phyloP scores from a whole-genome alignment of 1,140 invertebrate species.

The Apis cerana region DNA sequence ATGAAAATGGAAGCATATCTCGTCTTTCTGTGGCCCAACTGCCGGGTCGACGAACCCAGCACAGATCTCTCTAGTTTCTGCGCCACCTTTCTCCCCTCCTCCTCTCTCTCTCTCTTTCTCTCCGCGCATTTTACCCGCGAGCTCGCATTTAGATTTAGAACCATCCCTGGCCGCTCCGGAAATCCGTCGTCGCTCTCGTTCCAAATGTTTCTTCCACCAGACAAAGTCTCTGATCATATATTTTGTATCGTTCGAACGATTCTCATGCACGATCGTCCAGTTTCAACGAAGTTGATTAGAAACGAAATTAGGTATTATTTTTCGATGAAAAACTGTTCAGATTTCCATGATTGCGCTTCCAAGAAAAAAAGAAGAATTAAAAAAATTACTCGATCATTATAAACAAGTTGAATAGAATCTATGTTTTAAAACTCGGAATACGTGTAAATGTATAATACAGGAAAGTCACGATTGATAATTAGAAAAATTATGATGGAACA shows the following conservation, averaged over 20 bases:
- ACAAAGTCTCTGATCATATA: not conserved
- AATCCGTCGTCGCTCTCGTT: slow-evolving; percentile 42
- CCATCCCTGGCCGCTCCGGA: slow-evolving; percentile 25
- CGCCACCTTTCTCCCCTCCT: slow-evolving; percentile 13
- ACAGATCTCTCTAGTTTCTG: slow-evolving; percentile 54
- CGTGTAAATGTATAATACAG: too few species aligned
- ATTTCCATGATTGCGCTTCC: too few species aligned
- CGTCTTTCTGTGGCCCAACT: slow-evolving; percentile 64
- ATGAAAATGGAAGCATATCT: slow-evolving; percentile 80
- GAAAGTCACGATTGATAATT: too few species aligned
- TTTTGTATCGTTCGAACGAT: not conserved
- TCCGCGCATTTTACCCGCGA: slow-evolving; percentile 29
- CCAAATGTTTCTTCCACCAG: not conserved
- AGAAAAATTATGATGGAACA: too few species aligned
- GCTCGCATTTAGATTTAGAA: slow-evolving; percentile 47
- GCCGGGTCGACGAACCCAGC: slow-evolving; percentile 66
- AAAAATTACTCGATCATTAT: too few species aligned
- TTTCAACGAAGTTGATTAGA: not conserved
- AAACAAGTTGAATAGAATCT: too few species aligned
- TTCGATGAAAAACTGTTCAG: too few species aligned
- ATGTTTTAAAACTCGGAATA: too few species aligned
- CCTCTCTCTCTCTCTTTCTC: slow-evolving; percentile 1
- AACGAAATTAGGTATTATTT: too few species aligned
- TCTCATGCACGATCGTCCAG: too few species aligned
- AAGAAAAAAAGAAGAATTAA: too few species aligned